Evolutionary conservation across 2,888 invertebrate genomes (phyloP).

Genomic region (Argyra leucocephala): DNA sequence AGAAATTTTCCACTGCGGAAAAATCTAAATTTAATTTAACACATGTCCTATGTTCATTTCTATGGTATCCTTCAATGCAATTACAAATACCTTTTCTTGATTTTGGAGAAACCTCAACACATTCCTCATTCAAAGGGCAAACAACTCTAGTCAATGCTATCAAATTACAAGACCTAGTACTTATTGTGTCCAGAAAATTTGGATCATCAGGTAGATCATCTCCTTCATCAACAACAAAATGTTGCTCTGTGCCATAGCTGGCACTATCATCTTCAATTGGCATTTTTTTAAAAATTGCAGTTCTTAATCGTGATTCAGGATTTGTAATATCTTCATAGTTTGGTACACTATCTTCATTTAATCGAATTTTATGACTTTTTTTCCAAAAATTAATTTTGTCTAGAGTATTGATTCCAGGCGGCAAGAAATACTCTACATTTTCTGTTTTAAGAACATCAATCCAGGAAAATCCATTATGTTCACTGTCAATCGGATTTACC

Average conservation of each 20-base stretch:
- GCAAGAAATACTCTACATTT: slow-evolving; percentile 28
- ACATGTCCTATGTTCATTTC: slow-evolving; percentile 44
- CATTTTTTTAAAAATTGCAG: slow-evolving; percentile 28
- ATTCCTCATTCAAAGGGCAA: slow-evolving; percentile 63
- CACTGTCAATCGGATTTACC: slow-evolving; percentile 59
- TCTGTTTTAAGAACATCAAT: slow-evolving; percentile 33
- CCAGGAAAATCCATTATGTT: slow-evolving; percentile 35
- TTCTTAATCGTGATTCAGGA: slow-evolving; percentile 22
- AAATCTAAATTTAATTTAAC: slow-evolving; percentile 34
- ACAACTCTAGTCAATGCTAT: slow-evolving; percentile 29
- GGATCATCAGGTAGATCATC: slow-evolving; percentile 45
- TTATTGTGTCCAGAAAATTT: slow-evolving; percentile 43
- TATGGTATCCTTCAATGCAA: slow-evolving; percentile 55
- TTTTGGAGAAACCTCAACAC: slow-evolving; percentile 49
- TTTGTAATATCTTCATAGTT: slow-evolving; percentile 26
- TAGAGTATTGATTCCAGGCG: slow-evolving; percentile 26
- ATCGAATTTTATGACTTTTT: slow-evolving; percentile 32
- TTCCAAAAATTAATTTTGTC: slow-evolving; percentile 34
- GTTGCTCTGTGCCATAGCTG: slow-evolving; percentile 27
- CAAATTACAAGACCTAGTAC: slow-evolving; percentile 52
- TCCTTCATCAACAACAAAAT: slow-evolving; percentile 32
- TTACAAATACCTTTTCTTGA: slow-evolving; percentile 60
- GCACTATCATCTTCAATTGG: slow-evolving; percentile 33
- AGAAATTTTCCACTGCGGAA: slow-evolving; percentile 23
- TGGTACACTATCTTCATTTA: slow-evolving; percentile 22